Base-by-base conservation (phyloP, 2,797 vertebrate genomes). In the Sebastes aleutianus region DNA sequence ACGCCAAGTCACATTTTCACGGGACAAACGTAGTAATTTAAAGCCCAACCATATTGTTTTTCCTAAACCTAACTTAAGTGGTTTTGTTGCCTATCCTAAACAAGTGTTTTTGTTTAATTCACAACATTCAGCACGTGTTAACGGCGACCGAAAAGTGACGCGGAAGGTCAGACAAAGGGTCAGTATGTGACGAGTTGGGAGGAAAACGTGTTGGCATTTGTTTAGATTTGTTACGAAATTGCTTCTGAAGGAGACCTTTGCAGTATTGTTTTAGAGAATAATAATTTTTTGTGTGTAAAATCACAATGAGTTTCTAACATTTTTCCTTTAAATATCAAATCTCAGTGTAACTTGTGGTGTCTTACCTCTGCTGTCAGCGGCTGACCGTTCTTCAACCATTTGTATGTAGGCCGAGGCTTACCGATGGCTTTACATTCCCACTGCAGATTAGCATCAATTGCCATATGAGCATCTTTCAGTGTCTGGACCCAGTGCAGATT, bases 391-490 rank as follows among this genome's bases (percentile, higher is more conserved):
- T 96, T 98, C 34, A 97, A 64, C 97, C 97, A 98, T 2, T 80
- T 96, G 84, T 97, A 98, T 20, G 88, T 88, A 32, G 97, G 96
- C 8, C 56, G 91, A 2, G 97, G 97, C 34, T 96, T 96, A 62
- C 97, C 96, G 4, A 85, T 91, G 47, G 97, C 97, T 86, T 95
- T 95, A 88, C 97, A 98, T 84, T 97, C 97, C 97, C 98, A 98
- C 80, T 95, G 91, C 65, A 98, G 95, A 85, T 91, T 96, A 50
- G 96, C 95, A 80, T 97, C 96, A 20, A 98, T 95, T 50, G 96
- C 94, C 92, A 97, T 93, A 77, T 97, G 93, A 63, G 95, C 93
- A 82, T 97, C 96, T 89, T 95, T 95, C 76, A 97, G 94, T 47
- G 91, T 97, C 84, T 96, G 95, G 4, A 95, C 94, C 97, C 97